A percentile compares a stretch with the other conserved stretches of the same genome.
Conservation (phyloP, 2,797 vertebrate species). For the Sparidentex hasta region DNA sequence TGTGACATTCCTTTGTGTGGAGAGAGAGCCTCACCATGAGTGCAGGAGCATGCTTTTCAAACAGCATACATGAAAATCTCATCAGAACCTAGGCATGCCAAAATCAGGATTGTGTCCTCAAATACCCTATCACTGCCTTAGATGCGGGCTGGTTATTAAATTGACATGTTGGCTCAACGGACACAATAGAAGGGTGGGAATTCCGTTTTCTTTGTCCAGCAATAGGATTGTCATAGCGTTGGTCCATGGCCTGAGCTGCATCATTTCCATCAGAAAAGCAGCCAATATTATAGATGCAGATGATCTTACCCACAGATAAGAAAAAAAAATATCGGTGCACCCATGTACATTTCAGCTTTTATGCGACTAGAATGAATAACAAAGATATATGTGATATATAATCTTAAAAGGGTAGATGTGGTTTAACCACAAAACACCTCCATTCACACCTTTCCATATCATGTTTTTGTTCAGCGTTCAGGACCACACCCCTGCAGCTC, state of each 20-base stretch:
- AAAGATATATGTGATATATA: background rate
- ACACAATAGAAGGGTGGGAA: constrained; percentile 39
- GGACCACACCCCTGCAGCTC: constrained; percentile 71
- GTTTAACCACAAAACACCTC: constrained; percentile 2
- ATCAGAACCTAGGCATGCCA: constrained; percentile 41
- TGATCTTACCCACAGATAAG: constrained; percentile 7
- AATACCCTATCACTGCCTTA: constrained; percentile 42
- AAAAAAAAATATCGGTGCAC: background rate
- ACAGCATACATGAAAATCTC: constrained; percentile 43
- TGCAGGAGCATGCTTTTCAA: constrained; percentile 53
- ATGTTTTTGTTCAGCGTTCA: constrained; percentile 12
- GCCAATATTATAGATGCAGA: constrained; percentile 23
- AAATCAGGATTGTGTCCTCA: constrained; percentile 60
- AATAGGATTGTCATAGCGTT: constrained; percentile 62
- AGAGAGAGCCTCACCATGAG: constrained; percentile 34
- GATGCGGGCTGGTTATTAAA: constrained; percentile 49
- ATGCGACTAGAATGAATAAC: background rate
- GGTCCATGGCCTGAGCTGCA: constrained; percentile 27
- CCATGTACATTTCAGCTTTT: too few relatives aligned
- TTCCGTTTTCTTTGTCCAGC: constrained; percentile 60
- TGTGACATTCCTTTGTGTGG: constrained; percentile 79
- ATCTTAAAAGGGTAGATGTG: background rate
- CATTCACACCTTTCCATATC: constrained; percentile 16
- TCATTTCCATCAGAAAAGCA: constrained; percentile 65
- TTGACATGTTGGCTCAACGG: constrained; percentile 60